Percentiles rank a stretch among this genome's conserved stretches.
Conservation (phyloP, 1,140 invertebrate genomes). For the Dreissena rostriformis region DNA sequence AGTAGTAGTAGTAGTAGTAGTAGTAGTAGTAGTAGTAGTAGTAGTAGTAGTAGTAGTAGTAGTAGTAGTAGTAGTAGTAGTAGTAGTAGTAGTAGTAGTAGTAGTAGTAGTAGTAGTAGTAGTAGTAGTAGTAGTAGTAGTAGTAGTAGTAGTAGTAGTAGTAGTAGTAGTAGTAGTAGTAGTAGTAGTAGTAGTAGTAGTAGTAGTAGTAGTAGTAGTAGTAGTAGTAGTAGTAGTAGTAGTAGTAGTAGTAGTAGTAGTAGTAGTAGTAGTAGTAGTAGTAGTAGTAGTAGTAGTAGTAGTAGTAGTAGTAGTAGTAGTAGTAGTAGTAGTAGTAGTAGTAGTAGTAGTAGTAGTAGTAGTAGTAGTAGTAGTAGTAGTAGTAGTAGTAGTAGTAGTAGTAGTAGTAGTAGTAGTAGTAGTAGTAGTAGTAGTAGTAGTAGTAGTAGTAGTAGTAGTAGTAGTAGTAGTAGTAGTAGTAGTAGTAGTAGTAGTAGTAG, state of each 20-base stretch:
- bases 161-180: slow-evolving; percentile 33
- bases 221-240: slow-evolving; percentile 26
- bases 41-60: slow-evolving; percentile 35
- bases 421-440: slow-evolving; percentile 3
- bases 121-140: slow-evolving; percentile 41
- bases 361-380: slow-evolving; percentile 13
- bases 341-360: slow-evolving; percentile 21
- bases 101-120: slow-evolving; percentile 33
- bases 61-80: slow-evolving; percentile 31
- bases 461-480: slow-evolving; percentile 16
- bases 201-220: slow-evolving; percentile 39
- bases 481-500: slow-evolving; percentile 9
- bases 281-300: slow-evolving; percentile 27
- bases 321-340: slow-evolving; percentile 16
- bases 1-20: slow-evolving; percentile 32
- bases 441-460: slow-evolving; percentile 9
- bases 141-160: slow-evolving; percentile 32
- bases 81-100: slow-evolving; percentile 34
- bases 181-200: slow-evolving; percentile 38
- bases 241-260: slow-evolving; percentile 28
- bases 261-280: slow-evolving; percentile 39
- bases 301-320: slow-evolving; percentile 3
- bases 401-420: slow-evolving; percentile 17
- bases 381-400: slow-evolving; percentile 25
- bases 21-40: slow-evolving; percentile 35